These are phyloP conservation scores for Periophthalmus modestus DNA, from an alignment of 2,113 vertebrate genomes.

Conservation along the genomic window DNA sequence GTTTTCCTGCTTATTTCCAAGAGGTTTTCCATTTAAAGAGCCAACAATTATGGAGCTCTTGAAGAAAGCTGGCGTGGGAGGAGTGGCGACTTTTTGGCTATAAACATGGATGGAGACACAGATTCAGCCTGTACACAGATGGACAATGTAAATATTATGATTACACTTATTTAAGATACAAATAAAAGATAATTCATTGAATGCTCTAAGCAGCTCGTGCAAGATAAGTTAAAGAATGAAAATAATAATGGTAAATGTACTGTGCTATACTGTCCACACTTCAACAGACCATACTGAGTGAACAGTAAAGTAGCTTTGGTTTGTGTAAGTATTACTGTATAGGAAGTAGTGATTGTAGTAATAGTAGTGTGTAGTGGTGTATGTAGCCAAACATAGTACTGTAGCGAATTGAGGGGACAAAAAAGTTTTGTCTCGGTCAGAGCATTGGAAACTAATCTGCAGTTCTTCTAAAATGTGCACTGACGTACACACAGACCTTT, in stretches of 20 bases:
- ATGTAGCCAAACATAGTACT: background rate
- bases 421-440: constrained; percentile 6
- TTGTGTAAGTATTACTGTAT: background rate
- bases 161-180: constrained; percentile 27
- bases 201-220: background rate
- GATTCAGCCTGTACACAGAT: constrained; percentile 25
- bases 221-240: background rate
- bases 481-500: constrained; percentile 21
- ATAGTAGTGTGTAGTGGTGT: background rate
- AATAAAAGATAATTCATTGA: constrained; percentile 10
- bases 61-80: constrained; percentile 25
- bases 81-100: constrained; percentile 33
- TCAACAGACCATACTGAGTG: background rate
- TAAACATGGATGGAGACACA: constrained; percentile 41
- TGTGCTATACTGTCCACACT: background rate
- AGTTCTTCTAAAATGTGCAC: constrained; percentile 39
- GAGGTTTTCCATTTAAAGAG: constrained; percentile 58
- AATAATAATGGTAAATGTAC: background rate
- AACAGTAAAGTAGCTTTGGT: background rate
- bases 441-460: constrained; percentile 36
- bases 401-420: background rate
- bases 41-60: constrained; percentile 32
- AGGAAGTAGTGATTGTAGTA: background rate
- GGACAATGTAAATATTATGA: constrained; percentile 25
- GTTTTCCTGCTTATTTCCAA: constrained; percentile 40